These are phyloP conservation scores for Tragelaphus buxtoni DNA, from an alignment of 2,113 vertebrate genomes.

Conservation along the genomic window DNA sequence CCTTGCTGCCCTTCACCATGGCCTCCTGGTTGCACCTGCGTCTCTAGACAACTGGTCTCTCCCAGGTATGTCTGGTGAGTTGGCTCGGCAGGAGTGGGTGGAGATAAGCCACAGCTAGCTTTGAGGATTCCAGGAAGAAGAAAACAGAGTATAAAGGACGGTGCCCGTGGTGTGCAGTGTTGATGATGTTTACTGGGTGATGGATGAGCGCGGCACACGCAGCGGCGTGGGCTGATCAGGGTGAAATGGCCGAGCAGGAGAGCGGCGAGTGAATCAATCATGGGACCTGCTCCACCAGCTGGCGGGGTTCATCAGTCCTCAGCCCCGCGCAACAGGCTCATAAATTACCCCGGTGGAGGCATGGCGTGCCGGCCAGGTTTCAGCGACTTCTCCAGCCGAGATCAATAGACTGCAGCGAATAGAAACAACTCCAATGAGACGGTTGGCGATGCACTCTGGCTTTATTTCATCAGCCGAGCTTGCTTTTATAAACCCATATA, in stretches of 20 bases:
- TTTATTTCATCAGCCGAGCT: background rate
- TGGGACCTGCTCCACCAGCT: conserved; percentile 47
- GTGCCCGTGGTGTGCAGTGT: conserved; percentile 44
- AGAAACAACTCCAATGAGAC: conserved; percentile 51
- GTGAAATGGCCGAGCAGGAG: conserved; percentile 75
- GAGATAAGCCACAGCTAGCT: background rate
- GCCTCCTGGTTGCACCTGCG: background rate
- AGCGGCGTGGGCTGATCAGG: conserved; percentile 67
- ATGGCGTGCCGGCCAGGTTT: conserved; percentile 40
- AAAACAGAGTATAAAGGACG: conserved; percentile 52
- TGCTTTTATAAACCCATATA: background rate
- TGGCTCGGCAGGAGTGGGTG: background rate
- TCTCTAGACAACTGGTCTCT: background rate
- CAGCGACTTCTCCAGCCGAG: conserved; percentile 60
- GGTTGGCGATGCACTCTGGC: background rate
- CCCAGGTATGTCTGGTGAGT: background rate
- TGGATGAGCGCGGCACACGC: conserved; percentile 75
- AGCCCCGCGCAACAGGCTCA: conserved; percentile 63
- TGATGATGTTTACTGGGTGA: conserved; percentile 80
- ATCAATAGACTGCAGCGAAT: conserved; percentile 70
- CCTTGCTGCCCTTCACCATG: background rate
- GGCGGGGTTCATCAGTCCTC: conserved; percentile 80
- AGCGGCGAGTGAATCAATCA: conserved; percentile 81
- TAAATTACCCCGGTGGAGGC: conserved; percentile 77
- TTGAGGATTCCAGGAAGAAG: conserved; percentile 21